These are phyloP conservation scores for Heliconius erato DNA, from an alignment of 2,888 invertebrate species.

Conservation along the genomic window DNA sequence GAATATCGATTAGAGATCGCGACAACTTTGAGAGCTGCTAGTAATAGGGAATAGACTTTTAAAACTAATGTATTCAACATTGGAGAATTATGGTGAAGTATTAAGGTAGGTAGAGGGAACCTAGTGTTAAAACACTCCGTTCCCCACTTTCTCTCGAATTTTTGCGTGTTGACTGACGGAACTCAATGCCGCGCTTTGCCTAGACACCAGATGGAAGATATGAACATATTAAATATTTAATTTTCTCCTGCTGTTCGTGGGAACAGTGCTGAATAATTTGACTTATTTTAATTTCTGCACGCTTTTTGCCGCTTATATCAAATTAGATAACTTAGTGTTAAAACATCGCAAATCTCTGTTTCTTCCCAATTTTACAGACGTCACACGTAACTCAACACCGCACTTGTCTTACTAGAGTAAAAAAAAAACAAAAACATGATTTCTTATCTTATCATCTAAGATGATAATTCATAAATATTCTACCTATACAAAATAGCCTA, in stretches of 20 bases:
- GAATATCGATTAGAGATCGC: slow-evolving; percentile 34
- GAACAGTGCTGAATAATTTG: no score
- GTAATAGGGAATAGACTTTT: slow-evolving; percentile 31
- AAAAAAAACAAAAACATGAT: background rate
- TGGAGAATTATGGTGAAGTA: background rate
- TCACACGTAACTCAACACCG: background rate
- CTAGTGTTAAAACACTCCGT: background rate
- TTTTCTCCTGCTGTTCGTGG: no score
- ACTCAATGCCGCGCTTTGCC: no score
- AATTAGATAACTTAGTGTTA: no score
- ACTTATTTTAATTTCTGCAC: no score
- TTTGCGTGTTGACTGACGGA: no score
- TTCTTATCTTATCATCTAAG: background rate
- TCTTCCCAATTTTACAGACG: background rate
- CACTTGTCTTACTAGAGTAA: background rate
- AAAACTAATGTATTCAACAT: slow-evolving; percentile 18
- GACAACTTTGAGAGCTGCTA: slow-evolving; percentile 22
- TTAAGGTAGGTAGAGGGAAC: background rate
- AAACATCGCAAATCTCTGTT: no score
- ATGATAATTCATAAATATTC: background rate
- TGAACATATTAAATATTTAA: no score
- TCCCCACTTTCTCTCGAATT: no score
- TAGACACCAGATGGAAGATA: no score
- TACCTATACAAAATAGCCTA: background rate
- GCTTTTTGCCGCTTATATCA: no score